These are phyloP conservation scores for Protodeltote pygarga DNA, from an alignment of 2,888 invertebrate genomes.

Conservation along the genomic window DNA sequence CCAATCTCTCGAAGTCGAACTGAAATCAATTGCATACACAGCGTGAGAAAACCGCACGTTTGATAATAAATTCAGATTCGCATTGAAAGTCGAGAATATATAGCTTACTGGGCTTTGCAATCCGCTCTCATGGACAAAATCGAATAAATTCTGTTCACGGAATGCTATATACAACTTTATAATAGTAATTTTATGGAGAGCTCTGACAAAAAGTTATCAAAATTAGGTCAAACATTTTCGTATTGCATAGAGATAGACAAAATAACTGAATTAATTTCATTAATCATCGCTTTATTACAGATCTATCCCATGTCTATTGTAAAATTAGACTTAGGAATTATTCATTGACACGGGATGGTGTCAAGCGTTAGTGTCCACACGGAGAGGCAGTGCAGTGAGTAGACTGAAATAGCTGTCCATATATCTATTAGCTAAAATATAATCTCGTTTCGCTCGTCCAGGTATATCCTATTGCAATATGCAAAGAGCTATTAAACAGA, in stretches of 20 bases:
- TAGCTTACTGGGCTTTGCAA: slow-evolving; percentile 32
- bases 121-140: slow-evolving; percentile 17
- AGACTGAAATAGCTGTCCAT: too few relatives aligned
- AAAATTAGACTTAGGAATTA: too few relatives aligned
- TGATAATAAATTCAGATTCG: slow-evolving; percentile 38
- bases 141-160: slow-evolving; percentile 3
- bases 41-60: slow-evolving; percentile 36
- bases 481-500: too few relatives aligned
- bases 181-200: not conserved
- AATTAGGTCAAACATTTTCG: not conserved
- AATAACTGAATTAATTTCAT: not conserved
- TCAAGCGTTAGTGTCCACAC: too few relatives aligned
- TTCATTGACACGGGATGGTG: too few relatives aligned
- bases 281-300: not conserved
- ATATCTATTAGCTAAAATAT: too few relatives aligned
- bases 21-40: slow-evolving; percentile 32
- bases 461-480: too few relatives aligned
- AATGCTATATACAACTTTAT: too few relatives aligned
- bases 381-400: too few relatives aligned
- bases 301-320: too few relatives aligned
- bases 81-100: slow-evolving; percentile 32
- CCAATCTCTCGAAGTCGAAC: slow-evolving; percentile 15
- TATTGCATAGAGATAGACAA: not conserved
- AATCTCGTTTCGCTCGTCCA: too few relatives aligned
- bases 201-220: not conserved